Conservation (phyloP, 2,888 invertebrate species). For the Criorhina ranunculi region DNA sequence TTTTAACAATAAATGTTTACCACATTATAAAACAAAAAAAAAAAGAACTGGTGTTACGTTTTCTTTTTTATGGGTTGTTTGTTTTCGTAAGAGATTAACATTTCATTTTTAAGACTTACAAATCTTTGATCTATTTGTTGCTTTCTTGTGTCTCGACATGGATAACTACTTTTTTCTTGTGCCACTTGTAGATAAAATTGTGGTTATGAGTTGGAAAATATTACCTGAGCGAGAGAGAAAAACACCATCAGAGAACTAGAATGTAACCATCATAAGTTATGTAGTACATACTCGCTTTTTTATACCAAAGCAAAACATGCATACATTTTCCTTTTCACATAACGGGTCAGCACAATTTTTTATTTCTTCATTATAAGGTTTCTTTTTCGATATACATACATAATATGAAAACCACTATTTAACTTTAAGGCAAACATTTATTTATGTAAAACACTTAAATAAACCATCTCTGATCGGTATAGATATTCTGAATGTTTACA, state of each 20-base stretch:
- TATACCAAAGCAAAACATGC: conserved; percentile 29
- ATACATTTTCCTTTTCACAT: background rate
- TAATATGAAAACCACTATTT: conserved; percentile 16
- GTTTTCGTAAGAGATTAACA: background rate
- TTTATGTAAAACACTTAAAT: conserved; percentile 26
- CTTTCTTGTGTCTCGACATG: background rate
- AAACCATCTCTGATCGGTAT: conserved; percentile 34
- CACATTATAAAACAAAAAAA: conserved; percentile 8
- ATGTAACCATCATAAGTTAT: too few species aligned
- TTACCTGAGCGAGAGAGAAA: too few species aligned
- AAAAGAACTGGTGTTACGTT: conserved; percentile 18
- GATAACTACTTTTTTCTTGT: too few species aligned
- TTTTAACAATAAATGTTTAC: conserved; percentile 53
- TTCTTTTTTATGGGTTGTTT: background rate
- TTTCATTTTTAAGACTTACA: background rate
- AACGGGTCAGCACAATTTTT: background rate
- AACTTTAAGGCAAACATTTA: conserved; percentile 16
- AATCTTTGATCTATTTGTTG: background rate
- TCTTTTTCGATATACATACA: conserved; percentile 4
- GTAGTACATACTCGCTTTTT: background rate
- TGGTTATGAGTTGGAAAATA: too few species aligned
- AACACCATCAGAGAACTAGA: background rate
- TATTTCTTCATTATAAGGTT: background rate
- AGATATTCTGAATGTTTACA: conserved; percentile 56
- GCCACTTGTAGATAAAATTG: too few species aligned